A percentile compares a stretch with the other conserved stretches of the same genome.
Evolutionary conservation across 2,888 invertebrate genomes (phyloP).

Genomic region (Chloromyia formosa): DNA sequence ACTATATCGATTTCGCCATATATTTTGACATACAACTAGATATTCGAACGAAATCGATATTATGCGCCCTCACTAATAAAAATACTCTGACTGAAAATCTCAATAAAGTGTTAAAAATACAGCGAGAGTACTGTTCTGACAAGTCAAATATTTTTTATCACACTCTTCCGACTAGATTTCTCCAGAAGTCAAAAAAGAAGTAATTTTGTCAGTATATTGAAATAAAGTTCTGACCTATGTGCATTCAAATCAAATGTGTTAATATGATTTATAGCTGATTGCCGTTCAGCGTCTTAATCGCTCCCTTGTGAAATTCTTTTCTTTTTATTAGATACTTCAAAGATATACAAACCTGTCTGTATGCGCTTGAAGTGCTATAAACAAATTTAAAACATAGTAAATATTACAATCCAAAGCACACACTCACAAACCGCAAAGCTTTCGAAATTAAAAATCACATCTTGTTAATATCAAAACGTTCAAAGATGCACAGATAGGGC

Average conservation of each 20-base stretch:
- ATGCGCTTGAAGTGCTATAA: constrained; percentile 14
- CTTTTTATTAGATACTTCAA: constrained; percentile 11
- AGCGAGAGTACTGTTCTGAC: too few relatives aligned
- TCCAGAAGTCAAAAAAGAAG: too few relatives aligned
- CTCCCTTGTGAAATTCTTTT: neutral
- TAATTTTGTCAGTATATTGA: too few relatives aligned
- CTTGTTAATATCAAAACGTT: constrained; percentile 17
- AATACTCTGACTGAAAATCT: too few relatives aligned
- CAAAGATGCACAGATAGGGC: neutral
- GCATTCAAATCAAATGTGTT: neutral
- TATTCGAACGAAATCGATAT: too few relatives aligned
- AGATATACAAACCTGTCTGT: constrained; percentile 7
- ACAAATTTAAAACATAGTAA: constrained; percentile 5
- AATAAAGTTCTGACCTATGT: neutral
- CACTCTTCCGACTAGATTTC: too few relatives aligned
- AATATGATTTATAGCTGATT: neutral
- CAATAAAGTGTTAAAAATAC: too few relatives aligned
- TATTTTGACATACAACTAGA: too few relatives aligned
- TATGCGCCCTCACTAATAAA: too few relatives aligned
- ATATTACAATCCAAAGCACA: constrained; percentile 31
- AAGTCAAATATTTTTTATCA: too few relatives aligned
- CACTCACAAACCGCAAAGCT: constrained; percentile 19
- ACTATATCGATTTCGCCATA: too few relatives aligned
- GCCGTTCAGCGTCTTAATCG: neutral
- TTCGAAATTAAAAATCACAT: constrained; percentile 26